These are phyloP conservation scores for Sinocyclocheilus maitianheensis DNA, from an alignment of 2,113 vertebrate species.

Conservation along the genomic window DNA sequence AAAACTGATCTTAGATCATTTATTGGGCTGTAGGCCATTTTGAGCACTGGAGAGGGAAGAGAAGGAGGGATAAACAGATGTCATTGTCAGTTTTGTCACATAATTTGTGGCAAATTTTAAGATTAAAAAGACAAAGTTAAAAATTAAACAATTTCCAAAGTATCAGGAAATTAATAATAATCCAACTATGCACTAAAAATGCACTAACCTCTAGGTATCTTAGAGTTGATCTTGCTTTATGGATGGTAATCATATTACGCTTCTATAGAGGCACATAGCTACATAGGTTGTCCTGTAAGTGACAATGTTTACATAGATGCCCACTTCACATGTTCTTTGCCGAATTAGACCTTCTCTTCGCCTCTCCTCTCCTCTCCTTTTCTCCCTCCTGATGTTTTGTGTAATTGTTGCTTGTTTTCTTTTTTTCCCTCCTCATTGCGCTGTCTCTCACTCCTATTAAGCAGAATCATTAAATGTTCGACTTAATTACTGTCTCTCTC, in stretches of 20 bases:
- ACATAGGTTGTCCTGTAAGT: background rate
- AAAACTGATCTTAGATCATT: slow-evolving; percentile 19
- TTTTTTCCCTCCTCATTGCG: slow-evolving; percentile 27
- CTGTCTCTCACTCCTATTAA: slow-evolving; percentile 83
- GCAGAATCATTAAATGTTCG: slow-evolving; percentile 95
- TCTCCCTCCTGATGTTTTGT: slow-evolving; percentile 50
- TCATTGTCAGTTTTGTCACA: background rate
- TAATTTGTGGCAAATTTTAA: background rate
- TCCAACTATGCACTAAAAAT: background rate
- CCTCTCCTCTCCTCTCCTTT: slow-evolving; percentile 4
- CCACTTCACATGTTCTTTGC: slow-evolving; percentile 33
- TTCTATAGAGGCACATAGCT: no score
- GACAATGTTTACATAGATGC: slow-evolving; percentile 37
- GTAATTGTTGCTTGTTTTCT: slow-evolving; percentile 53
- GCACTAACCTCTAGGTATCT: no score
- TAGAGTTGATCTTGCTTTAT: background rate
- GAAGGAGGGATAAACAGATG: background rate
- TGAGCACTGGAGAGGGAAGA: background rate
- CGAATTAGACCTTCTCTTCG: slow-evolving; percentile 48
- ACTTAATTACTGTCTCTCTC: slow-evolving; percentile 91
- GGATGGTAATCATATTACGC: background rate
- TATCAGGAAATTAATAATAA: no score
- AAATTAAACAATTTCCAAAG: no score
- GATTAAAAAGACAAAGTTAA: no score
- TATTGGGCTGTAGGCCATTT: slow-evolving; percentile 8